A percentile compares a stretch with the other conserved stretches of the same genome.
These are phyloP conservation scores for Onychostoma macrolepis DNA, from an alignment of 2,113 vertebrate genomes.

Conservation along the genomic window DNA sequence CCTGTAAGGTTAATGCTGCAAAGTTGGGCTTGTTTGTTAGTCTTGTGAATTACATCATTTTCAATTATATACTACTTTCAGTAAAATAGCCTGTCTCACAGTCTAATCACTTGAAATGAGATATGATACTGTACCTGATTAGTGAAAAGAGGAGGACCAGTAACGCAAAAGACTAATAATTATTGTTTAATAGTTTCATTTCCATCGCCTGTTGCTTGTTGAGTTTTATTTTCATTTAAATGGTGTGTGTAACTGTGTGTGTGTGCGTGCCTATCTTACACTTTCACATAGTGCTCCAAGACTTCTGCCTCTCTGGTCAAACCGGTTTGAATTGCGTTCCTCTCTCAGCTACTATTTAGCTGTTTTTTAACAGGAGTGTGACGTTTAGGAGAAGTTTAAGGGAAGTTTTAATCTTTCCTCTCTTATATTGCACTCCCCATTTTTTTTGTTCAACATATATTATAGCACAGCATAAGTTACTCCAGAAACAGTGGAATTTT, in stretches of 20 bases:
- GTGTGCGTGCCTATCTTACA: conserved; percentile 48
- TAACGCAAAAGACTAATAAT: not conserved
- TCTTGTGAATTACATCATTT: not conserved
- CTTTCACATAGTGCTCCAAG: conserved; percentile 51
- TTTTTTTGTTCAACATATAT: not conserved
- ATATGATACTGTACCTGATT: not conserved
- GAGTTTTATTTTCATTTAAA: conserved; percentile 50
- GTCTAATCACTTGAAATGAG: not conserved
- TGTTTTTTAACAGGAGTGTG: conserved; percentile 46
- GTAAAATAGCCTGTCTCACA: not conserved
- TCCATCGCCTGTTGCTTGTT: conserved; percentile 18
- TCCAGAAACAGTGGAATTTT: not conserved
- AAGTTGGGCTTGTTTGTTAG: not conserved
- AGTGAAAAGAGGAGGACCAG: not conserved
- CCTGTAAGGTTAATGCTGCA: not conserved
- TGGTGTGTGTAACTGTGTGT: conserved; percentile 22
- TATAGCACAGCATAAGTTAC: not conserved
- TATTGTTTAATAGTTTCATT: conserved; percentile 23
- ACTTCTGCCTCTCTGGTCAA: conserved; percentile 59
- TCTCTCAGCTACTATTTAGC: conserved; percentile 51
- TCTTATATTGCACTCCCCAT: not conserved
- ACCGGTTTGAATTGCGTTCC: conserved; percentile 57
- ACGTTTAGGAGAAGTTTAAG: conserved; percentile 16
- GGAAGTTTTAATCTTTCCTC: not conserved
- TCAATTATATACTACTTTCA: not conserved